A percentile compares a stretch with the other conserved stretches of the same genome.
phyloP scores from a whole-genome alignment of 2,113 vertebrate genomes.

The Panthera leo region DNA sequence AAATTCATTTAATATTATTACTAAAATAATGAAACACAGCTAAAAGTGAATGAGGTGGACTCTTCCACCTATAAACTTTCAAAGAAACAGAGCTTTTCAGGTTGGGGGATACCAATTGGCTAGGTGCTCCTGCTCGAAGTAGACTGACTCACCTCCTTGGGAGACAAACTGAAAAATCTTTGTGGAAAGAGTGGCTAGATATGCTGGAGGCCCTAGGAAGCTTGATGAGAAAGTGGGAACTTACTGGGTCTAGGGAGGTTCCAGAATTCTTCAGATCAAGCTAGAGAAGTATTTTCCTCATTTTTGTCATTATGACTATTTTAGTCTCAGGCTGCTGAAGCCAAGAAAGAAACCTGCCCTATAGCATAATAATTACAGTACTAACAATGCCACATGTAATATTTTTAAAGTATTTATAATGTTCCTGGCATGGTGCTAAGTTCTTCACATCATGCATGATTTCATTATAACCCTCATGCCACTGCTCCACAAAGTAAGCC shows the following conservation, averaged over 20 bases:
- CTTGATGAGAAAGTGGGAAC: not conserved
- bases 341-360: not conserved
- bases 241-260: not conserved
- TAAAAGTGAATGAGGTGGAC: not conserved
- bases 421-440: not conserved
- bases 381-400: not conserved
- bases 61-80: not conserved
- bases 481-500: not conserved
- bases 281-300: not conserved
- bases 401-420: not conserved
- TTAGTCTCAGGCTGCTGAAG: not conserved
- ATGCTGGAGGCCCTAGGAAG: not conserved
- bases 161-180: not conserved
- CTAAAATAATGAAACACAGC: conserved; percentile 39
- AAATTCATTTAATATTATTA: conserved; percentile 14
- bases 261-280: not conserved
- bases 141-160: not conserved
- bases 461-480: not conserved
- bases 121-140: not conserved
- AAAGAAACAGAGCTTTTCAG: conserved; percentile 1
- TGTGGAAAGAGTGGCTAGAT: not conserved
- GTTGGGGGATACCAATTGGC: not conserved
- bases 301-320: conserved; percentile 16
- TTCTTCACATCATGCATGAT: not conserved
- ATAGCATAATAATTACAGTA: not conserved